These are phyloP conservation scores for Halcyon chelicuti DNA, from an alignment of 2,797 vertebrate species.

Conservation along the genomic window DNA sequence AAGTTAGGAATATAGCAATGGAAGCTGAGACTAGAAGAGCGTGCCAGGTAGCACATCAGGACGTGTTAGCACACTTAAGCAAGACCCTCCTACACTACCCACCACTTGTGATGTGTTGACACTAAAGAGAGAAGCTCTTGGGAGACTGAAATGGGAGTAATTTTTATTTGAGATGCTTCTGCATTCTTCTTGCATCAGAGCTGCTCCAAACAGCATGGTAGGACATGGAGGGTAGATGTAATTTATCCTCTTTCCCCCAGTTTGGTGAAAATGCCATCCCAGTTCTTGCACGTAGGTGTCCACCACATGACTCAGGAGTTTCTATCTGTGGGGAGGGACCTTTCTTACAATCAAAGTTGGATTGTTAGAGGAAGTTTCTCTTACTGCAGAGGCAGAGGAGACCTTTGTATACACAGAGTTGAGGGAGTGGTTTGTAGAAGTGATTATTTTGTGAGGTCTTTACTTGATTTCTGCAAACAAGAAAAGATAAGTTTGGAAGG, in stretches of 20 bases:
- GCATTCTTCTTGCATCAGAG: neutral
- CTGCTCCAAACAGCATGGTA: neutral
- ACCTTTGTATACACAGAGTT: neutral
- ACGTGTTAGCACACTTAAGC: neutral
- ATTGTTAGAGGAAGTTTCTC: rapidly evolving
- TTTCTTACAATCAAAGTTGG: neutral
- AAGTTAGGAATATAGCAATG: neutral
- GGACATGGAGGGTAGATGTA: neutral
- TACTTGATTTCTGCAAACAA: neutral
- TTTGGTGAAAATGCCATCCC: neutral
- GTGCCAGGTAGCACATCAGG: neutral
- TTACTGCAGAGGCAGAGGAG: neutral
- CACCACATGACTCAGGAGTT: neutral
- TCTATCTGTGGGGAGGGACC: neutral
- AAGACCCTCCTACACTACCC: neutral
- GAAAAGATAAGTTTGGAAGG: neutral
- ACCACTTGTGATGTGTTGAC: neutral
- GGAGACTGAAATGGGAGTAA: neutral
- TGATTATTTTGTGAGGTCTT: neutral
- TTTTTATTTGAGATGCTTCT: neutral
- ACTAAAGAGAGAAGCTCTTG: neutral
- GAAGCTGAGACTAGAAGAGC: neutral
- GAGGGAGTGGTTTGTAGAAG: neutral
- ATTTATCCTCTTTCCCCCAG: neutral
- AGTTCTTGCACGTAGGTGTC: neutral